phyloP scores from a whole-genome alignment of 2,888 invertebrate genomes.

The Sarcophaga variegata region DNA sequence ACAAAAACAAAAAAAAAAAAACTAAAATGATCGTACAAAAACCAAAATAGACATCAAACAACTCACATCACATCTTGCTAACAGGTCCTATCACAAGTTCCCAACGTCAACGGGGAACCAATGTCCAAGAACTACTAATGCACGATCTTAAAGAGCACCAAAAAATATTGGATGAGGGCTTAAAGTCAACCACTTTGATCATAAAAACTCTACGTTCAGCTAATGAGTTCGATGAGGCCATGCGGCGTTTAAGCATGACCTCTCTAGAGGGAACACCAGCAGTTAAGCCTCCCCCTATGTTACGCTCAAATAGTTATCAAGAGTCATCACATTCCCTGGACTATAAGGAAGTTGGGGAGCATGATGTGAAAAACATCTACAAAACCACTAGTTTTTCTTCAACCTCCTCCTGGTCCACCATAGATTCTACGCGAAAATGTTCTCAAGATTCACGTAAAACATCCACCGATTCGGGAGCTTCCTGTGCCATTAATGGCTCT shows the following conservation, averaged over 20 bases:
- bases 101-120: conserved; percentile 68
- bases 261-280: conserved; percentile 77
- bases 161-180: conserved; percentile 77
- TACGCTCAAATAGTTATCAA: conserved; percentile 77
- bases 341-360: neutral
- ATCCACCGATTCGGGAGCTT: conserved; percentile 67
- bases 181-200: conserved; percentile 81
- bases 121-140: conserved; percentile 76
- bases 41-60: conserved; percentile 56
- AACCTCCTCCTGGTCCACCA: conserved; percentile 52
- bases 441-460: conserved; percentile 71
- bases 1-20: conserved; percentile 45
- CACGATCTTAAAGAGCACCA: conserved; percentile 78
- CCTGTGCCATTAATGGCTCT: conserved; percentile 73
- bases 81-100: conserved; percentile 56
- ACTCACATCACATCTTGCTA: conserved; percentile 67
- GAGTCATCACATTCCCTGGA: conserved; percentile 70
- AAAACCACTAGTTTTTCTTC: conserved; percentile 70
- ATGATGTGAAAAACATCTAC: conserved; percentile 62
- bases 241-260: conserved; percentile 79
- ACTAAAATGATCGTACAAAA: neutral
- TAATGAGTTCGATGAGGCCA: conserved; percentile 81
- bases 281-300: conserved; percentile 74
- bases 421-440: conserved; percentile 39
- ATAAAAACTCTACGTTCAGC: conserved; percentile 81